These are phyloP conservation scores for Tyria jacobaeae DNA, from an alignment of 2,888 invertebrate genomes.

Conservation along the genomic window DNA sequence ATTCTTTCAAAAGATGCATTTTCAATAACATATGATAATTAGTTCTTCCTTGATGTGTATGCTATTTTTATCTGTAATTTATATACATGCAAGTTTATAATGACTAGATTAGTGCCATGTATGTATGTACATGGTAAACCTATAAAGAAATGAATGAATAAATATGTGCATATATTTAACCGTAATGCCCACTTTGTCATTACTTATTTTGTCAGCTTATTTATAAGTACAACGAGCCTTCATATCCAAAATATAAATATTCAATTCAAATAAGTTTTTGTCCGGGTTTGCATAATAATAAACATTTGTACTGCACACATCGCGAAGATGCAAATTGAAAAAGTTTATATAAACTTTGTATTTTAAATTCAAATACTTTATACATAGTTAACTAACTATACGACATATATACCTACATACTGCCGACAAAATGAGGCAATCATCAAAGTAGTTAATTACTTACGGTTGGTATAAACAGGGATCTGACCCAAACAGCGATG, in stretches of 20 bases:
- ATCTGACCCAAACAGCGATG: slow-evolving; percentile 34
- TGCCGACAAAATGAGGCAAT: slow-evolving; percentile 42
- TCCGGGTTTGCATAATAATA: slow-evolving; percentile 32
- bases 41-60: no score
- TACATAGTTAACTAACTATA: slow-evolving; percentile 22
- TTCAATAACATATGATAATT: no score
- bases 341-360: slow-evolving; percentile 61
- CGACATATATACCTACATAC: slow-evolving; percentile 17
- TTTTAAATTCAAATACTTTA: slow-evolving; percentile 48
- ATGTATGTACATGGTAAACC: no score
- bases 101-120: no score
- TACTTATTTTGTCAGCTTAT: neutral
- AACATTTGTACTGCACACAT: slow-evolving; percentile 47
- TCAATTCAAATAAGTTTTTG: neutral
- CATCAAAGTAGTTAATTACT: slow-evolving; percentile 53
- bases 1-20: no score
- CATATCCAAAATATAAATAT: neutral
- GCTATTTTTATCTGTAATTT: no score
- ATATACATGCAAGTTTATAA: no score
- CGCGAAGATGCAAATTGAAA: slow-evolving; percentile 70
- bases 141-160: no score
- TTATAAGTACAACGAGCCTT: neutral
- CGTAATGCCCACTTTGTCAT: no score
- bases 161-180: no score
- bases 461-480: slow-evolving; percentile 36